phyloP scores from a whole-genome alignment of 2,113 vertebrate species.

The Antechinus stuartii region DNA sequence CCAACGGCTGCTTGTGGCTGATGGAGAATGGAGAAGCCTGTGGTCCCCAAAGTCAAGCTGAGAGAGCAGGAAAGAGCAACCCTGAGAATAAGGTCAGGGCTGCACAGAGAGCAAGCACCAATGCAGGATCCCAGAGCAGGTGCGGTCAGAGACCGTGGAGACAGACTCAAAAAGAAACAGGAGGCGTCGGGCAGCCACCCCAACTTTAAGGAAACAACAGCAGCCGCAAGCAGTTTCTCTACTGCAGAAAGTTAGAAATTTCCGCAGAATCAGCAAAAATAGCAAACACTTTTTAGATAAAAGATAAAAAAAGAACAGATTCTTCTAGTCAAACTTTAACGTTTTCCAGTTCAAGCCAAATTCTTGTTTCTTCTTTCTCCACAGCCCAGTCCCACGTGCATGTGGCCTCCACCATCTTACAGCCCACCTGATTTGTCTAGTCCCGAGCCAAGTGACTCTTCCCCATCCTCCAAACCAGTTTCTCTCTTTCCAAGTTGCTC shows the following conservation, averaged over 20 bases:
- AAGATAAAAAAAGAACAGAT: background rate
- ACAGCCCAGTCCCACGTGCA: background rate
- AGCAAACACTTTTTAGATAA: background rate
- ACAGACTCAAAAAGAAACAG: background rate
- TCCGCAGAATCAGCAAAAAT: background rate
- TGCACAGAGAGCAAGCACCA: no score
- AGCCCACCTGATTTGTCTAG: background rate
- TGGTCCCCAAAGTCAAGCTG: background rate
- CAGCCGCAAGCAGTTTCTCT: background rate
- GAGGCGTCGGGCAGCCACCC: background rate
- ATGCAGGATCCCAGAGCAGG: background rate
- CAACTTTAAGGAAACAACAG: background rate
- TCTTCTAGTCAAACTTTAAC: background rate
- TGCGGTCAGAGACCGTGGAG: background rate
- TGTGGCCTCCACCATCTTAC: background rate
- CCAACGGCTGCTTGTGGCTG: background rate
- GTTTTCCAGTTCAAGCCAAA: background rate
- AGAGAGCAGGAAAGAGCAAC: background rate
- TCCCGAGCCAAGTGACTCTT: background rate
- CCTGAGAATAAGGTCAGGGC: background rate
- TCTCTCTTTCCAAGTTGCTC: background rate
- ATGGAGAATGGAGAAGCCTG: background rate
- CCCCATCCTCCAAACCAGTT: background rate
- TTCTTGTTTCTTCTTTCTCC: background rate
- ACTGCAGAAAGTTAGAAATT: background rate